Evolutionary conservation across 2,797 vertebrate species (phyloP), one percentile per base, ranked within the genome.

Genomic region (Botia almorhae): DNA sequence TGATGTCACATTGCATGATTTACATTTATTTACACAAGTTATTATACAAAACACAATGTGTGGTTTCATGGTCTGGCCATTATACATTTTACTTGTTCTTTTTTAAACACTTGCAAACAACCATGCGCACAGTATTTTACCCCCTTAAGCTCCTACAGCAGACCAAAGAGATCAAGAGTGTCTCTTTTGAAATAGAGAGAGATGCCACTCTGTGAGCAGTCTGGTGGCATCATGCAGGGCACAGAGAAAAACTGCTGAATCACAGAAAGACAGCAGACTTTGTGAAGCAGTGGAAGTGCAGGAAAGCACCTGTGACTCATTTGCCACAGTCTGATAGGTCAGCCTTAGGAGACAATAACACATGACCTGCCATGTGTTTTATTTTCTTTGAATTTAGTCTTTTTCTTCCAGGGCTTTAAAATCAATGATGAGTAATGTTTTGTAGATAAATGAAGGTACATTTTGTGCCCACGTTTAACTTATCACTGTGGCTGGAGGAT

Each of bases 211-310:
- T 78, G 84, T 85, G 85, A 83, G 50, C 1, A 81, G 63, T 76
- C 33, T 58, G 85, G 80, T 88, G 78, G 75, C 50, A n/a, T 90
- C 86, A 87, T 77, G 46, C 39, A 77, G 50, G 81, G 84, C 84
- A 84, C 74, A 80, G 76, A 56, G 53, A 87, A 83, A 86, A 90
- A 85, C 79, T 91, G 92, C 91, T 91, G 91, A 91, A 89, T 93
- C 91, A 92, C 90, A 86, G 89, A 89, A 87, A 86, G 67, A 82
- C 90, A 87, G 1, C 46, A 36, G 60, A 43, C 64, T 16, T 2
- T 39, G n/a, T 48, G 23, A 48, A 48, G 63, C 19, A 7, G 46
- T 36, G 50, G 29, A 75, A 81, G 71, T 58, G 79, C 83, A 86
- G 71, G 85, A 82, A 75, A 82, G 84, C 85, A 80, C 82, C 86